Base-by-base conservation (phyloP, 2,113 vertebrate species). In the Brachionichthys hirsutus region DNA sequence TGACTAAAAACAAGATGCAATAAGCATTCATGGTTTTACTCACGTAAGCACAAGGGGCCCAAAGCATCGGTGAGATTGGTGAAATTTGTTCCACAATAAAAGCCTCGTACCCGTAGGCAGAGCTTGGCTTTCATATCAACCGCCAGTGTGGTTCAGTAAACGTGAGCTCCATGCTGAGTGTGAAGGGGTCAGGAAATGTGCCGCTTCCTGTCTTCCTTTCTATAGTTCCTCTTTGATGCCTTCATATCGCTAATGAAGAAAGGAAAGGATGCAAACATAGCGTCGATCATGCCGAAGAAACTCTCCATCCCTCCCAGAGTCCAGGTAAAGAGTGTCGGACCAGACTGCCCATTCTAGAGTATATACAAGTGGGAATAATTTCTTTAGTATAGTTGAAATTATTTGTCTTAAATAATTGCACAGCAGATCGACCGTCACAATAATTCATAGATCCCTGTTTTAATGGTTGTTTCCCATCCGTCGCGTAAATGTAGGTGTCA, bases 171-270 rank as follows among this genome's bases (percentile, higher is more conserved):
- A 15, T 49, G 9, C 3, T 3, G 2, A 18, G 9, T 51, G 3
- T 13, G n/a, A 59, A 13, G 3, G 6, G 35, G 13, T 30, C 17
- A n/a, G 13, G 11, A 53, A 19, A 3, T 15, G 6, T 30, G 24
- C 4, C 8, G 24, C 24, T 30, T 30, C 24, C 24, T 30, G 11
- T 54, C 7, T 62, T 52, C 69, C 11, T 64, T 34, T 22, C 54
- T 20, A 9, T 80, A 98, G 96, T 98, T 96, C 78, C 92, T 99
- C 12, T 98, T 98, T 76, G 95, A 99, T 84, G 90, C 91, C 5
- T 99, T 98, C 82, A 91, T 98, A 57, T 94, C 95, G 5, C 77
- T 99, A 81, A 88, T 98, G 76, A 94, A 95, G 82, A 94, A 91
- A 52, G 94, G 89, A 30, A 94, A 94, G 85, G 89, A 87, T 15